Evolutionary conservation across 2,113 vertebrate genomes (phyloP), one percentile per base, ranked within the genome.

Genomic region (Indicator indicator): DNA sequence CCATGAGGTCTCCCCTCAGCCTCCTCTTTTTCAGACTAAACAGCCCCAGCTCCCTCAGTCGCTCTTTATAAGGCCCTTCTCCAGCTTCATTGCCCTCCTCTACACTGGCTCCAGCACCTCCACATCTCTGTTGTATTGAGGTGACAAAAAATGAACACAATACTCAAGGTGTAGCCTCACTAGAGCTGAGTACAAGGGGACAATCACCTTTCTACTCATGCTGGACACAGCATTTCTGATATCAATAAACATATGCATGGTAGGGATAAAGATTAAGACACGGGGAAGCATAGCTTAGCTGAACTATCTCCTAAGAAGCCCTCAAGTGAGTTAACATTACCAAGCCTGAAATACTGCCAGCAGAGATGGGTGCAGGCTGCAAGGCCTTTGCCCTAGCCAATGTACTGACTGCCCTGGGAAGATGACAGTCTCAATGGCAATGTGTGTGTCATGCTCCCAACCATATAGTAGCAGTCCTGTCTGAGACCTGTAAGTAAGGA

Each of bases 401-500:
- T 0, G 1, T n/a, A 63, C 63, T 26, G 56, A 44, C 42, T 70
- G 60, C 46, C 71, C 64, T 23, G 70, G 11, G 48, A 84, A 91
- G 87, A 83, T 62, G 65, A 46, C 70, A 23, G 83, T 54, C 42
- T 44, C 1, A 15, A 46, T 12, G 9, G 90, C 72, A 70, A 50
- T 0, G 40, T n/a, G 48, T 19, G 7, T 14, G 9, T 88, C 62
- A 73, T 52, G 54, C 19, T 88, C 62, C 75, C 83, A 90, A 52
- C 36, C 40, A 9, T 19, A 78, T 69, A 89, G 88, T 17, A 91
- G 92, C 92, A 92, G 90, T 82, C 90, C 91, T 88, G 48, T 69
- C 75, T 83, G 33, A 85, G 83, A 88, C 79, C 32, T 84, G 70
- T 95, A 96, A 92, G 71, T 80, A 90, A 94, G 94, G 62, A 96